Conservation (phyloP, 2,888 invertebrate species). For the Morpho helenor region DNA sequence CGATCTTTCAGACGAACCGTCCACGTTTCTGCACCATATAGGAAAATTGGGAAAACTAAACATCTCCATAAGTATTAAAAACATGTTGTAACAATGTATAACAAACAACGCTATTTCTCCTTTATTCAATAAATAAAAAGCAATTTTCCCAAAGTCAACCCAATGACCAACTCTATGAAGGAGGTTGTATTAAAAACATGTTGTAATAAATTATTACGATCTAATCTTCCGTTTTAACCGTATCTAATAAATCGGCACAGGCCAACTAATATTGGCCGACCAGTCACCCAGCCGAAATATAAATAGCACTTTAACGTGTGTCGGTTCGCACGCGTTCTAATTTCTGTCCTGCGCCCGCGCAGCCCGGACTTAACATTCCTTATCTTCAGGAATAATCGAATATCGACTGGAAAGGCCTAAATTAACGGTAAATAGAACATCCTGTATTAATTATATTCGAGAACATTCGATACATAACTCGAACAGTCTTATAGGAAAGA, state of each 20-base stretch:
- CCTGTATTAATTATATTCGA: not conserved
- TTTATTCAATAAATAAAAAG: no score
- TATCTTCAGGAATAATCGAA: conserved; percentile 40
- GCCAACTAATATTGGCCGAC: conserved; percentile 24
- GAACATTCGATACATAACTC: not conserved
- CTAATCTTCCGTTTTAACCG: not conserved
- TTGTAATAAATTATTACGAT: no score
- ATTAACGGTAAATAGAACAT: not conserved
- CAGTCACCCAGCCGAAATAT: conserved; percentile 59
- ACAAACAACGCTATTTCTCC: no score
- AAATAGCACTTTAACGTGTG: conserved; percentile 52
- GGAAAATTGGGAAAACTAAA: no score
- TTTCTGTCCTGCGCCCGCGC: conserved; percentile 61
- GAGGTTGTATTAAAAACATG: no score
- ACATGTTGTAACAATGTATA: no score
- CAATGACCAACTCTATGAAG: no score
- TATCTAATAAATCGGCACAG: conserved; percentile 19
- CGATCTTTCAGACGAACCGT: no score
- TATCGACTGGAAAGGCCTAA: conserved; percentile 66
- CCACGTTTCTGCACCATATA: no score
- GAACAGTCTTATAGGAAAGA: not conserved
- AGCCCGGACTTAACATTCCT: conserved; percentile 55
- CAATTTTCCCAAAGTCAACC: no score
- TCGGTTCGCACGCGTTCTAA: conserved; percentile 49
- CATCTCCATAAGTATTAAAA: no score